Base-by-base conservation (phyloP, 2,888 invertebrate genomes). In the Gortyna flavago region DNA sequence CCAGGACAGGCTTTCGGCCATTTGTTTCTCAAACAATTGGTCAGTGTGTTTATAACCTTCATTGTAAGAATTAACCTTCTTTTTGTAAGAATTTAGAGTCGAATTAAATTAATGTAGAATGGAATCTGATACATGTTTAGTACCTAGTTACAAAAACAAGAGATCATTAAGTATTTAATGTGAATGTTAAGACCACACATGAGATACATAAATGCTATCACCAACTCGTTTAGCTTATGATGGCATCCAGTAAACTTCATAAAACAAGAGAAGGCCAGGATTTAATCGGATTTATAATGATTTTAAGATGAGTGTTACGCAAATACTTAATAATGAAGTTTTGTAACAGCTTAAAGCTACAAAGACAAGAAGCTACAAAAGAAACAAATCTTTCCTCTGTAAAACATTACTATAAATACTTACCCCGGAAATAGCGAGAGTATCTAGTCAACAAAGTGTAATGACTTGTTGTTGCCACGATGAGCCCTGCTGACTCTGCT, bases 21-120 rank as follows among this genome's bases (percentile, higher is more conserved):
- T 81, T 82, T 74, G n/a, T 87, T n/a, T n/a, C 75, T 85, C 72
- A 29, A 75, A 74, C 74, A 44, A 51, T 79, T 68, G 77, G 87
- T 83, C 79, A 87, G 57, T 48, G 85, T 72, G 69, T 51, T n/a
- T 67, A 57, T n/a, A 67, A 68, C 81, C 85, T 82, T 68, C 71
- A 72, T 62, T 65, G 21, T 66, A 61, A 70, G n/a, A n/a, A n/a
- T n/a, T 67, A 0, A 54, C 61, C 65, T 35, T 7, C 18, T 51
- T 62, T 25, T 83, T 32, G 25, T 54, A 32, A 32, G 35, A 66
- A 77, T 59, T 62, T 35, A n/a, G 13, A 54, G 64, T 70, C 11
- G 25, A 59, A 32, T 29, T 62, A 67, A 48, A 25, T 57, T n/a
- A 35, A 62, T 57, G n/a, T n/a, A 18, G 38, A 51, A 6, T 32